A percentile compares a stretch with the other conserved stretches of the same genome.
phyloP scores from a whole-genome alignment of 2,113 vertebrate genomes.

The Hippocampus mohnikei region DNA sequence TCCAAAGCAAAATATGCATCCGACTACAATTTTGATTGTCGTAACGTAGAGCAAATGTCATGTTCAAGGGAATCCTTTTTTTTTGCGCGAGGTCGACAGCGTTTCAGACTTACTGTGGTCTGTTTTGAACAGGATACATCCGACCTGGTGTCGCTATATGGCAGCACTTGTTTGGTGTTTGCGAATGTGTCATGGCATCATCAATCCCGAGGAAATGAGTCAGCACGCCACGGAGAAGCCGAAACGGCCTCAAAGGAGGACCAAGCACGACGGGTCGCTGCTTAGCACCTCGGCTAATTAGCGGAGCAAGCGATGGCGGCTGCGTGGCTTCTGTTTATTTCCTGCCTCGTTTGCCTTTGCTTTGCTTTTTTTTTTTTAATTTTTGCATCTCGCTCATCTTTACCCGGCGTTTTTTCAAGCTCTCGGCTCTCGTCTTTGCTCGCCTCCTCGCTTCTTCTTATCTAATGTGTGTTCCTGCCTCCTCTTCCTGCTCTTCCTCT shows the following conservation, averaged over 20 bases:
- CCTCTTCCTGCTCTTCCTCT: conserved; percentile 55
- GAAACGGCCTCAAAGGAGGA: conserved; percentile 26
- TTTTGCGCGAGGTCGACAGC: not conserved
- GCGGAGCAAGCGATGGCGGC: conserved; percentile 23
- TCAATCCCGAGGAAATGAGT: conserved; percentile 34
- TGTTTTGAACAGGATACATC: not conserved
- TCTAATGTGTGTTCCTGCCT: conserved; percentile 57
- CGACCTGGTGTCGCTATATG: not conserved
- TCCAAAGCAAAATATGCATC: no score
- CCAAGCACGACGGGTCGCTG: conserved; percentile 46
- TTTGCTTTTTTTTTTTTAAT: conserved; percentile 26
- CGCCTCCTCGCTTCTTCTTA: conserved; percentile 61
- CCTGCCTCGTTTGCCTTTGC: conserved; percentile 9
- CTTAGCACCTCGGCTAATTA: conserved; percentile 43
- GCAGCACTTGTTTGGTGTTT: conserved; percentile 9
- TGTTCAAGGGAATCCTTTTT: no score
- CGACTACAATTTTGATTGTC: no score
- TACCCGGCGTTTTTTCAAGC: conserved; percentile 51
- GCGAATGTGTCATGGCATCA: conserved; percentile 29
- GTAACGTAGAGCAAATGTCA: no score
- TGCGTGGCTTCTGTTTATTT: conserved; percentile 22
- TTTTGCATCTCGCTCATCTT: conserved; percentile 48
- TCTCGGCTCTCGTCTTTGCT: conserved; percentile 43
- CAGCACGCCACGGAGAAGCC: conserved; percentile 40
- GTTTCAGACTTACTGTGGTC: not conserved